Conservation (phyloP, 2,797 vertebrate genomes). For the Lacerta bilineata region DNA sequence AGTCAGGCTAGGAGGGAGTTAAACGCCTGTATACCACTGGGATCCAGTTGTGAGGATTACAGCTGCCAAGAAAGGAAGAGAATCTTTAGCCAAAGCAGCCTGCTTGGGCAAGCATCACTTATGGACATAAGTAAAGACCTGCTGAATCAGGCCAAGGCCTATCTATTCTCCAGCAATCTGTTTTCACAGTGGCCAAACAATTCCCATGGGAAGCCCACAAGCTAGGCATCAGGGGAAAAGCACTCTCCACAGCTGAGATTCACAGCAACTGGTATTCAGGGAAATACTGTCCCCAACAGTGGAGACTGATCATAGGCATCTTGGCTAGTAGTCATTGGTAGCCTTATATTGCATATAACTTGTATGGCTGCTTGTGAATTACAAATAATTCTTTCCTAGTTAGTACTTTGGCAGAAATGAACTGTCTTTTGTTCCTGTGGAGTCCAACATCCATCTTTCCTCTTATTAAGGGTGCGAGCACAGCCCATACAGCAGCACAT, state of each 20-base stretch:
- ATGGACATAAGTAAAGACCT: too few relatives aligned
- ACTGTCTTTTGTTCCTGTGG: neutral
- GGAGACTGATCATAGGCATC: too few relatives aligned
- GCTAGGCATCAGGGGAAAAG: too few relatives aligned
- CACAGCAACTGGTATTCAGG: too few relatives aligned
- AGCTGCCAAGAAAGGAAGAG: neutral
- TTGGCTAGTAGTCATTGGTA: neutral
- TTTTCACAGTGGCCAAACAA: too few relatives aligned
- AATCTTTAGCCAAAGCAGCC: too few relatives aligned
- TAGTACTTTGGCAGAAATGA: neutral
- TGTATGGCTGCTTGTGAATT: neutral
- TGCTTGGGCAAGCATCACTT: neutral
- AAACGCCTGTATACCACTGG: neutral
- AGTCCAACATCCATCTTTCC: neutral
- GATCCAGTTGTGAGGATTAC: neutral
- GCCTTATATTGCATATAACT: neutral
- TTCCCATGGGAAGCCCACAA: too few relatives aligned
- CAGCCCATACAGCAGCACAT: neutral
- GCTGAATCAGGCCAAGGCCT: too few relatives aligned
- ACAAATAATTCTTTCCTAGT: neutral
- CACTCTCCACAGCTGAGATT: too few relatives aligned
- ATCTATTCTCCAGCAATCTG: too few relatives aligned
- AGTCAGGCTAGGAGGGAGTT: neutral
- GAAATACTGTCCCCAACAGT: too few relatives aligned
- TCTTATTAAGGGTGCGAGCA: neutral